These are phyloP conservation scores for Stenichneumon culpator DNA, from an alignment of 2,888 invertebrate genomes.

Conservation along the genomic window DNA sequence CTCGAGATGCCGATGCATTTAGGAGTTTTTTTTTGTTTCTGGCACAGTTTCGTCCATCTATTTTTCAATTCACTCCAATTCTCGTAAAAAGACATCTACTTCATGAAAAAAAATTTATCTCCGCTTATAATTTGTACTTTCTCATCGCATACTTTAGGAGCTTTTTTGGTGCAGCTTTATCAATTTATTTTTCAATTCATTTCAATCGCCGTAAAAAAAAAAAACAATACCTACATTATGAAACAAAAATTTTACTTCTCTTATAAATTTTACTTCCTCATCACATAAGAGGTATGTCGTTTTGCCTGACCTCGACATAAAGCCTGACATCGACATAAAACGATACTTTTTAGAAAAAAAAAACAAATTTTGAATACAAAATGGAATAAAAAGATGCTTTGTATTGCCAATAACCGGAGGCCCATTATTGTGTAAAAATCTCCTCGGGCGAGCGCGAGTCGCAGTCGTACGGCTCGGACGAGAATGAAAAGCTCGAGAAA, in stretches of 20 bases:
- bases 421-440: slow-evolving; percentile 2
- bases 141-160: not conserved
- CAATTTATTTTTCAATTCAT: not conserved
- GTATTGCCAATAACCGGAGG: not conserved
- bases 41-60: not conserved
- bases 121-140: too few species aligned
- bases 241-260: too few species aligned
- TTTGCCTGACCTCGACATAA: too few species aligned
- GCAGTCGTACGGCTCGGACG: not conserved
- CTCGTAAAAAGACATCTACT: not conserved
- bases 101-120: too few species aligned
- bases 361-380: not conserved
- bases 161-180: not conserved
- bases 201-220: not conserved
- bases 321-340: too few species aligned
- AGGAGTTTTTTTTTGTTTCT: not conserved
- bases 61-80: not conserved
- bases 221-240: not conserved
- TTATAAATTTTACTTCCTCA: too few species aligned
- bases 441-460: slow-evolving; percentile 10
- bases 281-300: too few species aligned
- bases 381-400: not conserved
- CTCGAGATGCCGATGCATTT: not conserved
- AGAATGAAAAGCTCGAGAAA: not conserved
- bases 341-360: not conserved